Evolutionary conservation across 2,888 invertebrate species (phyloP), one percentile per base, ranked within the genome.

Genomic region (Agrotis clavis): DNA sequence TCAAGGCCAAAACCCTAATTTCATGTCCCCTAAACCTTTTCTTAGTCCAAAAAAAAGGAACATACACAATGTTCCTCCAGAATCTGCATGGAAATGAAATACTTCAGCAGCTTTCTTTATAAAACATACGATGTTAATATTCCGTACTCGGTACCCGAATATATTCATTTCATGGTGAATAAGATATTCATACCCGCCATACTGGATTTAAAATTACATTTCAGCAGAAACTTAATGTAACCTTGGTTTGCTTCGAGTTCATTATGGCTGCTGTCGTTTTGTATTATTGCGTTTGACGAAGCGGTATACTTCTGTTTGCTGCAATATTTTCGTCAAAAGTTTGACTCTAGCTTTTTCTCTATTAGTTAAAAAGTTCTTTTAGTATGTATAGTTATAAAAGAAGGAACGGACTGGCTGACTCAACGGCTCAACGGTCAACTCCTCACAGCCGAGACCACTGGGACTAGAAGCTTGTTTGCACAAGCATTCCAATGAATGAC

Each of bases 1-100:
- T 47, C 16, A 45, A 54, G 6, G 16, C 19, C 14, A 53, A 30
- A 45, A n/a, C 16, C 35, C 3, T 48, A 50, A 56, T 41, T 59
- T 30, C 18, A 64, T 54, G 25, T 59, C 64, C 65, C 51, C 51
- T n/a, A 51, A 65, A 68, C 19, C 50, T 59, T 77, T 54, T 53
- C 35, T 63, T 18, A n/a, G 47, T 48, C 21, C 65, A 63, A 18
- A 63, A 19, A 68, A 72, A 68, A 75, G 16, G 45, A 68, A 48
- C 48, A 60, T 53, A 77, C 63, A 59, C 64, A 73, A 77, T 80
- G 76, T 56, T 63, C 65, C 4, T 59, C 45, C 50, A 13, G 51
- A 80, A 74, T 81, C 80, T 80, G 56, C 68, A 77, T 80, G 77
- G 53, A 80, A 77, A 77, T 70, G 57, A 73, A 77, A 80, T 72